phyloP scores from a whole-genome alignment of 2,888 invertebrate species.

The Catocala sponsa region DNA sequence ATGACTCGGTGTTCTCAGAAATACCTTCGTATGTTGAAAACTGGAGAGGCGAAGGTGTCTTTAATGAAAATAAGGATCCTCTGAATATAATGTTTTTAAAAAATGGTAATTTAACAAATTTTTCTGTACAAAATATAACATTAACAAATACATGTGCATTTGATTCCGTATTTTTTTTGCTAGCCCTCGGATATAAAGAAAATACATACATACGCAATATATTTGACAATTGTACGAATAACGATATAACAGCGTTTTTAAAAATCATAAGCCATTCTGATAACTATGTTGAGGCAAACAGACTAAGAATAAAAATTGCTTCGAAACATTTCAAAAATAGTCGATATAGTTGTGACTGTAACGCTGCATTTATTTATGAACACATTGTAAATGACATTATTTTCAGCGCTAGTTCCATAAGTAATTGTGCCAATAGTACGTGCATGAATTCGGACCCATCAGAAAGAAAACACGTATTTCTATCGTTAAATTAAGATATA shows the following conservation, averaged over 20 bases:
- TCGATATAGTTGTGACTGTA: constrained; percentile 31
- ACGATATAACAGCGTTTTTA: constrained; percentile 26
- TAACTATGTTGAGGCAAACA: too few species aligned
- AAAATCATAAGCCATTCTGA: too few species aligned
- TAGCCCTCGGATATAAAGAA: constrained; percentile 32
- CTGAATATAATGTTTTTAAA: constrained; percentile 20
- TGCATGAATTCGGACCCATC: constrained; percentile 34
- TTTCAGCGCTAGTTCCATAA: constrained; percentile 32
- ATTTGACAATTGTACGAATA: constrained; percentile 34
- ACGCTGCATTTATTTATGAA: constrained; percentile 35
- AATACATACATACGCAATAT: constrained; percentile 30
- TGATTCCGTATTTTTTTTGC: constrained; percentile 33
- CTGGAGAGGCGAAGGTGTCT: constrained; percentile 31
- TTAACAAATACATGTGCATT: constrained; percentile 21
- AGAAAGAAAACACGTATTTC: constrained; percentile 30
- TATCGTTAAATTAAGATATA: constrained; percentile 33
- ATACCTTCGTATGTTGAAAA: constrained; percentile 35
- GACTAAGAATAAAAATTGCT: too few species aligned
- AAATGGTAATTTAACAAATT: constrained; percentile 24
- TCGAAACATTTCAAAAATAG: constrained; percentile 26
- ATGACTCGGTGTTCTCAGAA: constrained; percentile 33
- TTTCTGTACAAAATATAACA: constrained; percentile 18
- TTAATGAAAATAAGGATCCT: constrained; percentile 19
- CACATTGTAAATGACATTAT: constrained; percentile 33
- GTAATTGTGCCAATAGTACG: constrained; percentile 32